These are phyloP conservation scores for Caenorhabditis sp. DNA, from an alignment of 2,888 invertebrate genomes.

Conservation along the genomic window DNA sequence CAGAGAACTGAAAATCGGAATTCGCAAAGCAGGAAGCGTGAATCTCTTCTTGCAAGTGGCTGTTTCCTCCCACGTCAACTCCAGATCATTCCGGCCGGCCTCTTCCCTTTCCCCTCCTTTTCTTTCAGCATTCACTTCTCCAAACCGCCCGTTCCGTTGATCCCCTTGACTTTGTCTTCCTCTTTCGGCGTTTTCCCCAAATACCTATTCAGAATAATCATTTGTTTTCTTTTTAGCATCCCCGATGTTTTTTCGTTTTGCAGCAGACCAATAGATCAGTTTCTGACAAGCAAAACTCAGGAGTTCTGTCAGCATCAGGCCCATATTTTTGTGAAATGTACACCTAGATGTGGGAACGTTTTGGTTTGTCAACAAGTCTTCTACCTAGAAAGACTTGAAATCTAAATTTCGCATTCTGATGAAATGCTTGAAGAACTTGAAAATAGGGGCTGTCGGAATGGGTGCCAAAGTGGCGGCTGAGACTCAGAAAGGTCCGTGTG, in stretches of 20 bases:
- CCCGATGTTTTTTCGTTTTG: slow-evolving; percentile 1
- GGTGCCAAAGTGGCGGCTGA: too few relatives aligned
- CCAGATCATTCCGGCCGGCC: neutral
- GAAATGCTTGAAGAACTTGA: too few relatives aligned
- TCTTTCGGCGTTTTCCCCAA: too few relatives aligned
- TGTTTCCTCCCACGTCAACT: neutral
- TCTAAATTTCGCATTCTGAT: too few relatives aligned
- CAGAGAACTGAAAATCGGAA: slow-evolving; percentile 1
- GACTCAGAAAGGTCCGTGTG: too few relatives aligned
- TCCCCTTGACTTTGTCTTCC: neutral
- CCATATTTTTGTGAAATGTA: too few relatives aligned
- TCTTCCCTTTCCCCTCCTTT: too few relatives aligned
- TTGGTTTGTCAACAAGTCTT: too few relatives aligned
- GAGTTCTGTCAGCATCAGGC: too few relatives aligned
- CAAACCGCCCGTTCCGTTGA: neutral
- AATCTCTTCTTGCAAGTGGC: neutral
- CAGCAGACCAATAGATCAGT: neutral
- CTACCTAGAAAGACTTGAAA: too few relatives aligned
- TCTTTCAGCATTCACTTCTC: neutral
- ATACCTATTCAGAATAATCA: neutral
- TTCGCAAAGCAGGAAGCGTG: neutral
- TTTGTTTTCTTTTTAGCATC: neutral
- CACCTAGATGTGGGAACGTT: too few relatives aligned
- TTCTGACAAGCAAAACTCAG: neutral
- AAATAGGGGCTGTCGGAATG: too few relatives aligned